Conservation (phyloP, 2,797 vertebrate genomes). For the Protonibea diacanthus region DNA sequence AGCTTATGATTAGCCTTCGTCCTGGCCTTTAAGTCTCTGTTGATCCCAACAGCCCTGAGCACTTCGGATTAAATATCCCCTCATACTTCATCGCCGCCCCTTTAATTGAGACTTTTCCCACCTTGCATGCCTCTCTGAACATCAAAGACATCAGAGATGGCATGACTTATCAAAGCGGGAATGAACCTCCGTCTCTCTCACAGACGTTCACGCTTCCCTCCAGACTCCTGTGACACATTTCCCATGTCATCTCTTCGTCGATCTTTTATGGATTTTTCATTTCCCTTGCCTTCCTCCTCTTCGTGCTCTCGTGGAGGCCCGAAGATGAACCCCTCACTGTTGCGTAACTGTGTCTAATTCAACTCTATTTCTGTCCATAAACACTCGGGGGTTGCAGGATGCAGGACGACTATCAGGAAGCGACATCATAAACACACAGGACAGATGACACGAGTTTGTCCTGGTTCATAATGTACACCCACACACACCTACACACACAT, state of each 20-base stretch:
- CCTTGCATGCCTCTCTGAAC: slow-evolving; percentile 73
- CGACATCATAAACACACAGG: slow-evolving; percentile 58
- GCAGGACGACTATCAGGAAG: slow-evolving; percentile 60
- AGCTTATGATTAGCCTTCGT: slow-evolving; percentile 71
- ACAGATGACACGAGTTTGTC: slow-evolving; percentile 34
- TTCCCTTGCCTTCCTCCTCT: not conserved
- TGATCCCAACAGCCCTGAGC: slow-evolving; percentile 48
- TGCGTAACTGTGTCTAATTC: slow-evolving; percentile 59
- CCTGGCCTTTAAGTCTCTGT: slow-evolving; percentile 66
- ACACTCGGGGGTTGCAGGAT: slow-evolving; percentile 65
- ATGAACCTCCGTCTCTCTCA: slow-evolving; percentile 31
- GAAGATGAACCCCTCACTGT: slow-evolving; percentile 50
- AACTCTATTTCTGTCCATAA: slow-evolving; percentile 67
- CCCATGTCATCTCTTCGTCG: not conserved
- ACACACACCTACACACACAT: slow-evolving; percentile 3
- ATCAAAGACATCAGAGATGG: slow-evolving; percentile 73
- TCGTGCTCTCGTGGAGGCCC: slow-evolving; percentile 16
- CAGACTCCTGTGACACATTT: slow-evolving; percentile 1
- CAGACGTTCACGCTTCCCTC: slow-evolving; percentile 1
- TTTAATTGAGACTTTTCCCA: slow-evolving; percentile 74
- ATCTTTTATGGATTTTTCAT: slow-evolving; percentile 7
- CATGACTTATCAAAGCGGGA: slow-evolving; percentile 67
- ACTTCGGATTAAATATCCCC: slow-evolving; percentile 68
- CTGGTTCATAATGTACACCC: slow-evolving; percentile 7
- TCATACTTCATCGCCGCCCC: slow-evolving; percentile 59